Percentiles rank a stretch among this genome's conserved stretches.
These are phyloP conservation scores for Arion vulgaris DNA, from an alignment of 1,140 invertebrate species.

Conservation along the genomic window DNA sequence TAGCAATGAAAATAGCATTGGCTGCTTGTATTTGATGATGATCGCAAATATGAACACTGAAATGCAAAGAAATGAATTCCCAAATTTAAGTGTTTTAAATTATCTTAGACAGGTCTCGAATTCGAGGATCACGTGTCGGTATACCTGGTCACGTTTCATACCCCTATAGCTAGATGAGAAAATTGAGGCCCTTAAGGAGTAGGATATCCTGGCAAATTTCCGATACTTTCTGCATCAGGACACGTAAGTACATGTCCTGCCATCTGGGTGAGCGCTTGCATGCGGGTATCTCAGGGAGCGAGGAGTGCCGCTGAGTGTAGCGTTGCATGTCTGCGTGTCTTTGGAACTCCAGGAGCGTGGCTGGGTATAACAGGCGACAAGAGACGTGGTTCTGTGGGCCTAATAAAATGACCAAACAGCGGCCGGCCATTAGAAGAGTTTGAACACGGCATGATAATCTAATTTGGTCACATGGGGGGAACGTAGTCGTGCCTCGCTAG, in stretches of 20 bases:
- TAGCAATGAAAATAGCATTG: not conserved
- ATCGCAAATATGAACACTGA: no score
- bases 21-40: not conserved
- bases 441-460: conserved; percentile 18
- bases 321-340: conserved; percentile 11
- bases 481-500: not conserved
- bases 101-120: not conserved
- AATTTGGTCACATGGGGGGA: not conserved
- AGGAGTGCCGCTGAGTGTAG: not conserved
- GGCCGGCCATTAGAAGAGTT: conserved; percentile 19
- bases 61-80: no score
- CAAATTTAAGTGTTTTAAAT: not conserved
- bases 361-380: conserved; percentile 14
- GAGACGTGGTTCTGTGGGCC: not conserved
- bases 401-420: conserved; percentile 37
- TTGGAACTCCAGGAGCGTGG: not conserved
- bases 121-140: not conserved
- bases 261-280: conserved; percentile 9
- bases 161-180: not conserved
- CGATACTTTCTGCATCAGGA: not conserved
- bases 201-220: not conserved
- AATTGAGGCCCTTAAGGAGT: not conserved
- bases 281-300: not conserved
- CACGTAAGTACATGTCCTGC: not conserved
- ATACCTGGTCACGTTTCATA: not conserved